These are phyloP conservation scores for Plagodis pulveraria DNA, from an alignment of 2,888 invertebrate genomes.

Conservation along the genomic window DNA sequence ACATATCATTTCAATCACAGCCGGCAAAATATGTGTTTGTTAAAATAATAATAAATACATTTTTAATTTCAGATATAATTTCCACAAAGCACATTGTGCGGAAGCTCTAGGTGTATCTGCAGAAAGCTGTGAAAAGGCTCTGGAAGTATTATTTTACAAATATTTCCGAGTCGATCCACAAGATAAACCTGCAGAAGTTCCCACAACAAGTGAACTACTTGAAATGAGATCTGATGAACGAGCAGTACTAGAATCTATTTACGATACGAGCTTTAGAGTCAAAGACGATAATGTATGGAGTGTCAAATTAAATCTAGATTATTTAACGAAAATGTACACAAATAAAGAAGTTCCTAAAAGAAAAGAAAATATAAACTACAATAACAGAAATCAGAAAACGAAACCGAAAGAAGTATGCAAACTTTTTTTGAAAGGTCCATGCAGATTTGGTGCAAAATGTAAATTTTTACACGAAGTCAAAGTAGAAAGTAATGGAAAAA, in stretches of 20 bases:
- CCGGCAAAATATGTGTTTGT: no score
- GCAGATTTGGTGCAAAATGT: constrained; percentile 90
- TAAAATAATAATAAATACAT: constrained; percentile 4
- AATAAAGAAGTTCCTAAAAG: constrained; percentile 77
- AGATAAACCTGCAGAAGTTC: constrained; percentile 66
- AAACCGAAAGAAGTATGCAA: constrained; percentile 86
- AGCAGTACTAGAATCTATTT: constrained; percentile 91
- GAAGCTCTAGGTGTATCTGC: constrained; percentile 89
- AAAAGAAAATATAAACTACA: constrained; percentile 69
- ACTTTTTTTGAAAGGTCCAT: constrained; percentile 87
- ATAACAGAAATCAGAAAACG: constrained; percentile 64
- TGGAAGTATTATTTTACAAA: constrained; percentile 89
- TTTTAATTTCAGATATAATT: constrained; percentile 86
- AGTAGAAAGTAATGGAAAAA: constrained; percentile 50
- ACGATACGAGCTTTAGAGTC: constrained; percentile 88
- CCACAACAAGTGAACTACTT: constrained; percentile 80
- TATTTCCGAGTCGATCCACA: constrained; percentile 85
- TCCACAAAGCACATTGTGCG: constrained; percentile 89
- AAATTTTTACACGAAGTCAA: constrained; percentile 88
- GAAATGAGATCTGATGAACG: constrained; percentile 90
- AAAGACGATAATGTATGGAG: constrained; percentile 91
- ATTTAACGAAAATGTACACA: constrained; percentile 84
- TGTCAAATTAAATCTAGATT: constrained; percentile 87
- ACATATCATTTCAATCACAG: no score
- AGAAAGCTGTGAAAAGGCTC: constrained; percentile 88